phyloP scores from a whole-genome alignment of 2,113 vertebrate species.

The Notothenia rossii region DNA sequence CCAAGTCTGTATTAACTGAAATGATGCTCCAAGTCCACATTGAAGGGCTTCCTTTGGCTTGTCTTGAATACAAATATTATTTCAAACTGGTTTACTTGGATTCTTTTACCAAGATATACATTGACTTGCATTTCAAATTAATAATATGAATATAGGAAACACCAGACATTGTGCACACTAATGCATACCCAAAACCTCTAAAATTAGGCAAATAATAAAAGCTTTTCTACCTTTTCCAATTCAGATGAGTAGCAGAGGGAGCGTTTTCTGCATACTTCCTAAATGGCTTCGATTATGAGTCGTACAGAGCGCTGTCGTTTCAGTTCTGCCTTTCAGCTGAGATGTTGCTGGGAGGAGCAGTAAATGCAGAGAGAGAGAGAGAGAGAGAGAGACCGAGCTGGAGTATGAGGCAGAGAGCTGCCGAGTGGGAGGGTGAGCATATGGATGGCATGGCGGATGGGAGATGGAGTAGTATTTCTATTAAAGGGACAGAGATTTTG shows the following conservation, averaged over 20 bases:
- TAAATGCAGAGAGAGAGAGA: slow-evolving; percentile 51
- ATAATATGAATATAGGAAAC: slow-evolving; percentile 21
- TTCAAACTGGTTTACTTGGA: background rate
- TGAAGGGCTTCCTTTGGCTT: background rate
- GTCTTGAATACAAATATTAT: background rate
- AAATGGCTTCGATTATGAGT: slow-evolving; percentile 60
- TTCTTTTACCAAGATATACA: background rate
- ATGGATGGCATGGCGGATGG: slow-evolving; percentile 35
- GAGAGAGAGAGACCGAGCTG: slow-evolving; percentile 32
- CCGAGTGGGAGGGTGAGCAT: slow-evolving; percentile 65
- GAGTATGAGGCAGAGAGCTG: slow-evolving; percentile 59
- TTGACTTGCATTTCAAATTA: background rate
- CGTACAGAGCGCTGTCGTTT: slow-evolving; percentile 55
- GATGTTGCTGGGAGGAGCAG: slow-evolving; percentile 68
- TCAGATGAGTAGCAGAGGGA: slow-evolving; percentile 62
- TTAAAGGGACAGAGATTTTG: slow-evolving; percentile 74
- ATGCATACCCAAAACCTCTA: background rate
- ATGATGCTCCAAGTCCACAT: background rate
- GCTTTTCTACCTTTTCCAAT: slow-evolving; percentile 68
- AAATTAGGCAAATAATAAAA: slow-evolving; percentile 8
- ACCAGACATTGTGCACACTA: background rate
- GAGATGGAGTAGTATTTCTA: slow-evolving; percentile 60
- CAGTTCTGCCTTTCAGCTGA: slow-evolving; percentile 69
- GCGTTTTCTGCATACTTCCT: slow-evolving; percentile 74
- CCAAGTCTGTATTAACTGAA: slow-evolving; percentile 7